A percentile compares a stretch with the other conserved stretches of the same genome.
Conservation (phyloP, 1,140 invertebrate genomes). For the Ectropis grisescens region DNA sequence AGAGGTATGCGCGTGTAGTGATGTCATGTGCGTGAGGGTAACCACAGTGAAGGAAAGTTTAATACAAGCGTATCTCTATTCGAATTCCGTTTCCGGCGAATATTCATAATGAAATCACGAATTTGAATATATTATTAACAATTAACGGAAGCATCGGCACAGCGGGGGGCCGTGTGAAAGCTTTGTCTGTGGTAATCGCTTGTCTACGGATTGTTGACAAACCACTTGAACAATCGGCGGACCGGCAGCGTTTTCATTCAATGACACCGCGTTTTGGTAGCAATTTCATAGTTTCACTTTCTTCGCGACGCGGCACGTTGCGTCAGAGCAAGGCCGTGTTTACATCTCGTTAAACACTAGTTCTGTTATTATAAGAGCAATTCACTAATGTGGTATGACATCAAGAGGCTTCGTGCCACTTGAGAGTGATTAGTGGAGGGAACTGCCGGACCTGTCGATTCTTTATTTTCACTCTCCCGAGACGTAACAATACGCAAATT, state of each 20-base stretch:
- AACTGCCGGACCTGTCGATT: slow-evolving; percentile 19
- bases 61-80: too few relatives aligned
- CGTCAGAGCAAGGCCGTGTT: slow-evolving; percentile 26
- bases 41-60: slow-evolving; percentile 2
- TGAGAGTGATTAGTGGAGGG: slow-evolving; percentile 13
- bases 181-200: slow-evolving; percentile 16
- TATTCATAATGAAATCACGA: slow-evolving; percentile 1
- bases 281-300: slow-evolving; percentile 36
- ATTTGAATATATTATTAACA: slow-evolving; percentile 6
- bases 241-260: slow-evolving; percentile 16
- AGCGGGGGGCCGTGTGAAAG: slow-evolving; percentile 19
- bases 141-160: slow-evolving; percentile 17
- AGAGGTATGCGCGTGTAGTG: too few relatives aligned
- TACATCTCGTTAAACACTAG: slow-evolving; percentile 10
- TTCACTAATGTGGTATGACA: slow-evolving; percentile 22
- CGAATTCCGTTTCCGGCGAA: too few relatives aligned
- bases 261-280: slow-evolving; percentile 22
- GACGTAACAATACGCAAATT: slow-evolving; percentile 28
- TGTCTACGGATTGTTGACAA: slow-evolving; percentile 21
- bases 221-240: slow-evolving; percentile 14
- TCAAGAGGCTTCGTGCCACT: slow-evolving; percentile 11
- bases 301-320: slow-evolving; percentile 18
- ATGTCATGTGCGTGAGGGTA: too few relatives aligned
- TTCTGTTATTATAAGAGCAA: slow-evolving; percentile 12
- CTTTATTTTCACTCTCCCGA: slow-evolving; percentile 23